phyloP scores from a whole-genome alignment of 2,888 invertebrate genomes.

The Chesias legatella region DNA sequence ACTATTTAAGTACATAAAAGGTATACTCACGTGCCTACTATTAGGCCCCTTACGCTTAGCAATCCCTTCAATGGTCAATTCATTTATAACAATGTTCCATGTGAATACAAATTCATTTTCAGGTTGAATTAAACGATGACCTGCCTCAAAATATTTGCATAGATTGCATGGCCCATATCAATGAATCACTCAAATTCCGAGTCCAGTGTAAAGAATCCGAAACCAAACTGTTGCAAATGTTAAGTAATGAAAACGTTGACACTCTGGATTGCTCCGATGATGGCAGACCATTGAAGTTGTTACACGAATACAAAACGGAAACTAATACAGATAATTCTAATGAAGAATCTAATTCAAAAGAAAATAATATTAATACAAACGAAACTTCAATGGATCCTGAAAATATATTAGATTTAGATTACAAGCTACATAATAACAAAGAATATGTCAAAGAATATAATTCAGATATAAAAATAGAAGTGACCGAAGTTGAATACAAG shows the following conservation, averaged over 20 bases:
- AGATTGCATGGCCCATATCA: constrained; percentile 32
- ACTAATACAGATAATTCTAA: neutral
- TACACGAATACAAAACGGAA: neutral
- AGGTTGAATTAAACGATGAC: constrained; percentile 42
- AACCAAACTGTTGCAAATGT: constrained; percentile 22
- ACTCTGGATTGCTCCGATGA: constrained; percentile 11
- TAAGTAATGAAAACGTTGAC: neutral
- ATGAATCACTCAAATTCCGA: constrained; percentile 40
- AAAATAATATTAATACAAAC: no score
- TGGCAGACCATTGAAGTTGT: constrained; percentile 22
- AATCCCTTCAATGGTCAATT: neutral
- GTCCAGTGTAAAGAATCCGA: constrained; percentile 41
- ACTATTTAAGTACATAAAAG: no score
- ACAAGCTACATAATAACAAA: no score
- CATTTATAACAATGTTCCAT: neutral
- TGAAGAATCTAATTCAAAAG: neutral
- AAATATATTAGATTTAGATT: no score
- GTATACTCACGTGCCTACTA: no score
- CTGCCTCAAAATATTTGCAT: constrained; percentile 49
- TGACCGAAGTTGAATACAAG: constrained; percentile 13
- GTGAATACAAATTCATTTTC: constrained; percentile 18
- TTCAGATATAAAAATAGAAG: neutral
- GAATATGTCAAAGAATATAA: neutral
- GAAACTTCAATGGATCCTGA: no score
- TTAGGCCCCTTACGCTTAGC: neutral